Evolutionary conservation across 30 jellyfish, hydroid and myxozoan genomes (phyloP).

Genomic region (Aurelia coerulea): DNA sequence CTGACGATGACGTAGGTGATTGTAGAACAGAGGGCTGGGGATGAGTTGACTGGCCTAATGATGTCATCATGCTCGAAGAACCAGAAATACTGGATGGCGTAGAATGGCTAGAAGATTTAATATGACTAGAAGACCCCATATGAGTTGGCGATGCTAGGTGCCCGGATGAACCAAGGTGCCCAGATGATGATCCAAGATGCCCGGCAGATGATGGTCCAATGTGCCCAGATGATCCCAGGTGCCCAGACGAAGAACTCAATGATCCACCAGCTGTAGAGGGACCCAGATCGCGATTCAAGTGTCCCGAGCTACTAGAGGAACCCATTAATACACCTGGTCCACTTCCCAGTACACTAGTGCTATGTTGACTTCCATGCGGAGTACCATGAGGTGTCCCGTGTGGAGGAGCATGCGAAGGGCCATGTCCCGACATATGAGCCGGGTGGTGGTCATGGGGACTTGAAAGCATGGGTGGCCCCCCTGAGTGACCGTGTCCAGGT

Average conservation of each 20-base stretch:
- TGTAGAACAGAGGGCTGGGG: conserved; percentile 51
- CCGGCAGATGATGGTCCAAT: conserved; percentile 15
- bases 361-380: conserved; percentile 13
- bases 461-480: conserved; percentile 43
- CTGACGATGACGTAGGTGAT: conserved; percentile 56
- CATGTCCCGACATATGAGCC: conserved; percentile 1
- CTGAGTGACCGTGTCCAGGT: conserved; percentile 46
- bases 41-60: conserved; percentile 47
- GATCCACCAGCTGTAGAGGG: conserved; percentile 2
- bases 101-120: conserved; percentile 27
- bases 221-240: conserved; percentile 1
- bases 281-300: conserved; percentile 35
- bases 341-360: conserved; percentile 7
- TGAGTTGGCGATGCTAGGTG: conserved; percentile 54
- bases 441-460: conserved; percentile 54
- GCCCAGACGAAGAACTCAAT: not conserved
- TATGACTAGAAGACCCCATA: conserved; percentile 23
- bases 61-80: conserved; percentile 14
- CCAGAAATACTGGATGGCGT: conserved; percentile 47
- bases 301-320: conserved; percentile 44
- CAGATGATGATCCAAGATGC: conserved; percentile 18
- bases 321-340: conserved; percentile 4
- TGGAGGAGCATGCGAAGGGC: no score
- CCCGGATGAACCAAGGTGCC: conserved; percentile 56
- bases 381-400: not conserved